Conservation (phyloP, 2,113 vertebrate genomes). For the Colius striatus region DNA sequence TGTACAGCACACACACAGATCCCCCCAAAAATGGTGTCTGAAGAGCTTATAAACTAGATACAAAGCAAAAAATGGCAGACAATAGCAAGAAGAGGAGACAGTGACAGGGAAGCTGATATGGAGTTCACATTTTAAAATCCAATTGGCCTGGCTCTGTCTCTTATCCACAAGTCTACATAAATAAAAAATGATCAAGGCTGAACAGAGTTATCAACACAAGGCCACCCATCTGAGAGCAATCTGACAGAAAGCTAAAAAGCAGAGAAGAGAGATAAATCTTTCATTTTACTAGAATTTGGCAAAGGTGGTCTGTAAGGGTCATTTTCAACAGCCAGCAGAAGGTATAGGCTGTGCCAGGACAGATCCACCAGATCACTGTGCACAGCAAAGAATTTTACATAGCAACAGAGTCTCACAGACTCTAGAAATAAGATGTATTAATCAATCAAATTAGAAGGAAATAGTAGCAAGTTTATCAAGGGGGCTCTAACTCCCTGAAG, state of each 20-base stretch:
- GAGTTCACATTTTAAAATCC: not conserved
- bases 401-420: not conserved
- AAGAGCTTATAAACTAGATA: not conserved
- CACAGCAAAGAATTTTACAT: not conserved
- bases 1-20: not conserved
- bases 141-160: not conserved
- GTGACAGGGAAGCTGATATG: not conserved
- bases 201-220: not conserved
- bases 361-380: not conserved
- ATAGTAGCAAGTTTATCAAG: not conserved
- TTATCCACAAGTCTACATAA: not conserved
- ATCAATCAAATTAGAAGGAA: not conserved
- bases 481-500: not conserved
- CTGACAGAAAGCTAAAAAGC: not conserved
- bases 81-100: not conserved
- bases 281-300: not conserved
- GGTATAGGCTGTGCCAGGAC: not conserved
- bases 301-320: not conserved
- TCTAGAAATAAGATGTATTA: not conserved
- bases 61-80: not conserved
- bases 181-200: not conserved
- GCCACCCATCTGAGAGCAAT: not conserved
- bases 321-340: not conserved
- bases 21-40: not conserved
- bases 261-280: not conserved